Evolutionary conservation across 1,140 invertebrate species (phyloP).

Genomic region (Macrosteles quadrilineatus): DNA sequence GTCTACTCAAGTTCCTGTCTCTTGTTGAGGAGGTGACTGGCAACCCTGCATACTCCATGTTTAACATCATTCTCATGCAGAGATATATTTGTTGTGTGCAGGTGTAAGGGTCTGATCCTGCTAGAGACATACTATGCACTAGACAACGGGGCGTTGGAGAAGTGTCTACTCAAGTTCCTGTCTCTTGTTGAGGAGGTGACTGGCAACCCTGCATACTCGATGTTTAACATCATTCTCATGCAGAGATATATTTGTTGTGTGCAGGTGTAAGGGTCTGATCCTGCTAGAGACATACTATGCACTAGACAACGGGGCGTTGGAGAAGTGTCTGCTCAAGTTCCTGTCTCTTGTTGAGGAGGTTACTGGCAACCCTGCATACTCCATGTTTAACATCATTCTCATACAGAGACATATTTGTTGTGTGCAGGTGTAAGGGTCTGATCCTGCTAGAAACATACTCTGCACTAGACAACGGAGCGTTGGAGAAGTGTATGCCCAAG

Average conservation of each 20-base stretch:
- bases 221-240: conserved; percentile 99
- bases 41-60: conserved; percentile 95
- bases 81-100: too few species aligned
- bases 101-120: conserved; percentile 86
- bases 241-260: too few species aligned
- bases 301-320: conserved; percentile 66
- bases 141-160: conserved; percentile 66
- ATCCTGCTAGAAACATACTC: too few species aligned
- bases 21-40: conserved; percentile 91
- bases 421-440: too few species aligned
- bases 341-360: conserved; percentile 88
- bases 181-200: conserved; percentile 89
- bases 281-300: conserved; percentile 96
- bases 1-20: conserved; percentile 83
- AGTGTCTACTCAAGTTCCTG: conserved; percentile 83
- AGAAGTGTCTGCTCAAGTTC: conserved; percentile 81
- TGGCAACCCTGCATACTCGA: conserved; percentile 89
- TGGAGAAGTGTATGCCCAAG: too few species aligned
- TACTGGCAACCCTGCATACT: conserved; percentile 89
- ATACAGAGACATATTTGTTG: too few species aligned
- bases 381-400: conserved; percentile 98
- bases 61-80: too few species aligned
- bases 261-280: conserved; percentile 84
- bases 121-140: conserved; percentile 95
- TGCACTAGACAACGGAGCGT: too few species aligned